A percentile compares a stretch with the other conserved stretches of the same genome.
These are phyloP conservation scores for Danaus plexippus DNA, from an alignment of 1,140 invertebrate species.

Conservation along the genomic window DNA sequence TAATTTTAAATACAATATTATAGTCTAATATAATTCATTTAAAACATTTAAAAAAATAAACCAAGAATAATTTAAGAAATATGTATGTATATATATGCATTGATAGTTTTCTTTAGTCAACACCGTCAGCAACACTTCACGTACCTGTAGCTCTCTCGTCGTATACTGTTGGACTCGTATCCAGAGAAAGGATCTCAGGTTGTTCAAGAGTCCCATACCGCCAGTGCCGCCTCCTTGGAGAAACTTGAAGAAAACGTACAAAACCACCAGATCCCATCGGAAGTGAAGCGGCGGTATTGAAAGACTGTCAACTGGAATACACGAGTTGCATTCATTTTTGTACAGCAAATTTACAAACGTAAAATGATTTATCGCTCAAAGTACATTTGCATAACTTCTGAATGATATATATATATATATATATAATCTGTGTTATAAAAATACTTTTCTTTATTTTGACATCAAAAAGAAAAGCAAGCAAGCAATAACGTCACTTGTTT, in stretches of 20 bases:
- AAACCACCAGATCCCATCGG: constrained; percentile 91
- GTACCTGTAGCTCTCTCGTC: constrained; percentile 89
- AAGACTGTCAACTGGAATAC: constrained; percentile 82
- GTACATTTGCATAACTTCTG: no score
- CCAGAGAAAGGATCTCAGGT: constrained; percentile 93
- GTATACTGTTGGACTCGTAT: constrained; percentile 96
- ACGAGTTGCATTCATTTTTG: neutral
- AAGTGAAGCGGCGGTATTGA: constrained; percentile 74
- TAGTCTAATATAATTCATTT: no score
- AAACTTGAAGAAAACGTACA: constrained; percentile 91
- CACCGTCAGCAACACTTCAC: neutral
- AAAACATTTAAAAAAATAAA: neutral
- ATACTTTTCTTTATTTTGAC: no score
- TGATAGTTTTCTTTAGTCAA: no score
- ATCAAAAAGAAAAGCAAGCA: no score
- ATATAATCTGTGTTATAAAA: no score
- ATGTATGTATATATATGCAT: neutral
- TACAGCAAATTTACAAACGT: no score
- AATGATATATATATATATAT: no score
- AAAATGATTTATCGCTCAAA: no score
- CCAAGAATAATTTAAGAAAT: neutral
- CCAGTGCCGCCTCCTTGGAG: constrained; percentile 93
- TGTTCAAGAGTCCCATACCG: constrained; percentile 93
- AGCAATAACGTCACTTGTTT: no score
- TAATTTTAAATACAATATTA: no score